phyloP scores from a whole-genome alignment of 2,888 invertebrate species.

The Leptothorax acervorum region DNA sequence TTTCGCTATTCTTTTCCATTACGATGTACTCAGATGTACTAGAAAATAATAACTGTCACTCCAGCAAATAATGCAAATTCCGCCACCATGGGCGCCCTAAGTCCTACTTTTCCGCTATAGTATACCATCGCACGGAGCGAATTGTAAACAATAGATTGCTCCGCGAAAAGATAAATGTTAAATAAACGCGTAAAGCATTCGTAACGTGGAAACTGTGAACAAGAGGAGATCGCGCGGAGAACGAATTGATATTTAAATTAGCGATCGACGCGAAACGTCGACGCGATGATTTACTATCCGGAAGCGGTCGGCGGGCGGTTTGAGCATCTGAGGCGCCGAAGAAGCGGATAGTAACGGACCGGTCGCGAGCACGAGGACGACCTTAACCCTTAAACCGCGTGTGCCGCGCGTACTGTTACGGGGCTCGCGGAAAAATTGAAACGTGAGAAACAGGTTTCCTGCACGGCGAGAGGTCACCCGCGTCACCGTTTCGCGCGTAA shows the following conservation, averaged over 20 bases:
- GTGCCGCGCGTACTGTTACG: conserved; percentile 68
- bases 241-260: conserved; percentile 54
- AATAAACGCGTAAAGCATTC: not conserved
- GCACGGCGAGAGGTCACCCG: conserved; percentile 20
- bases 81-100: too few relatives aligned
- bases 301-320: conserved; percentile 51
- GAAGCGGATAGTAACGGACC: conserved; percentile 62
- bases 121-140: too few relatives aligned
- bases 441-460: conserved; percentile 72
- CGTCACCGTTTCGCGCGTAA: conserved; percentile 41
- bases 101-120: too few relatives aligned
- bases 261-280: conserved; percentile 38
- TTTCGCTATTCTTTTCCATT: too few relatives aligned
- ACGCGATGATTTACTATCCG: conserved; percentile 47
- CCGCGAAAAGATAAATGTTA: not conserved
- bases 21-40: too few relatives aligned
- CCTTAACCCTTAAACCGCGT: conserved; percentile 74
- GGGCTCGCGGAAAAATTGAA: conserved; percentile 71
- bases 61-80: too few relatives aligned
- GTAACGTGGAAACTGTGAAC: conserved; percentile 17
- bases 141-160: not conserved
- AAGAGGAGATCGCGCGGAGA: conserved; percentile 1
- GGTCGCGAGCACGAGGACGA: conserved; percentile 59
- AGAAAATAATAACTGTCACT: too few relatives aligned
- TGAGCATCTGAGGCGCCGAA: conserved; percentile 57